A percentile compares a stretch with the other conserved stretches of the same genome.
phyloP scores from a whole-genome alignment of 2,888 invertebrate species.

The Papilio protenor region DNA sequence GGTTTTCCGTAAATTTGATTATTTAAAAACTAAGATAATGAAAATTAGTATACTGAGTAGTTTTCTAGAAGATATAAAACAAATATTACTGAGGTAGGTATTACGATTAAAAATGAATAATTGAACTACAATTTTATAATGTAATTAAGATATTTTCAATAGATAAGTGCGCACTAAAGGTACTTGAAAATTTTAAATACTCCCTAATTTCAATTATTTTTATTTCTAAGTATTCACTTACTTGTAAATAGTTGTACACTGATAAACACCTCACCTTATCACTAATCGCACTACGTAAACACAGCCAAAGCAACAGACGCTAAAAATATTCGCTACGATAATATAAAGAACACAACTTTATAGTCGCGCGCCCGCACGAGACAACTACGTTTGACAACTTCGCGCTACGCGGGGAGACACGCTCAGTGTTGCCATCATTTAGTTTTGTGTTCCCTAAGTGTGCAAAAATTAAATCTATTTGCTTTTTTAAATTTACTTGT shows the following conservation, averaged over 20 bases:
- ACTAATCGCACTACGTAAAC: constrained; percentile 68
- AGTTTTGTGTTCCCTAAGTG: not conserved
- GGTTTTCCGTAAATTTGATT: constrained; percentile 1
- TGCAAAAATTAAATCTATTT: not conserved
- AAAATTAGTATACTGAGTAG: not conserved
- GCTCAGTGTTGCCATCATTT: constrained; percentile 31
- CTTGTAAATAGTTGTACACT: constrained; percentile 21
- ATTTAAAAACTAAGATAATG: constrained; percentile 2
- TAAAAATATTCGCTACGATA: constrained; percentile 8
- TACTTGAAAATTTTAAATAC: not conserved
- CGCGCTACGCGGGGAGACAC: constrained; percentile 38
- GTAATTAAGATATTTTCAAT: not conserved
- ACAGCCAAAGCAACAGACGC: constrained; percentile 47
- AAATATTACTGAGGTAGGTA: not conserved
- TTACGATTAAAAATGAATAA: not conserved
- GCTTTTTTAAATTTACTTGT: not conserved
- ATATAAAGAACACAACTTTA: constrained; percentile 43
- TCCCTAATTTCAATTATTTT: not conserved
- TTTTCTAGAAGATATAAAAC: not conserved
- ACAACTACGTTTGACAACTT: constrained; percentile 43
- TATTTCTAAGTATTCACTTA: constrained; percentile 22
- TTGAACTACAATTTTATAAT: not conserved
- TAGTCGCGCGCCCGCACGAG: constrained; percentile 30
- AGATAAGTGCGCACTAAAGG: not conserved
- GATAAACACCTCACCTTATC: constrained; percentile 61